Evolutionary conservation across 2,797 vertebrate species (phyloP), one percentile per base, ranked within the genome.

Genomic region (Tauraco hartlaubi): DNA sequence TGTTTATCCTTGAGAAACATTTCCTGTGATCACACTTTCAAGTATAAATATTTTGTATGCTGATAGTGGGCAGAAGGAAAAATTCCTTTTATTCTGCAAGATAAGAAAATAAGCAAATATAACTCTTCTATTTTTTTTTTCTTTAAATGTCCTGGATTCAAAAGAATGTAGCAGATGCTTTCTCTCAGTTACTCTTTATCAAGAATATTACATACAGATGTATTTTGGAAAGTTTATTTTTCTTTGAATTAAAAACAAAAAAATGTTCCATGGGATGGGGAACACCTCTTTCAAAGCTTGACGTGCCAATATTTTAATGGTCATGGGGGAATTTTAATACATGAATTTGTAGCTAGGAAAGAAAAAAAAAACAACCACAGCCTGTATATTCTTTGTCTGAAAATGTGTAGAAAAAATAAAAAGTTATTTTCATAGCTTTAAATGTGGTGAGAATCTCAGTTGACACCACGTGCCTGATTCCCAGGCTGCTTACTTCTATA

Each of bases 161-260:
- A 95, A 94, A 88, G 59, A 93, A 89, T 59, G 67, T 20, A 94
- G 31, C 92, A 97, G 89, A 97, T 95, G 89, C 62, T 95, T 94
- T 96, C 49, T 81, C 41, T 96, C 95, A 86, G 56, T 96, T 96
- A 51, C 81, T 94, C 87, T 94, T 96, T 95, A 92, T 90, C 74
- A 80, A 83, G 61, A 91, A 92, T 93, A 96, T 95, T 94, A 59
- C 79, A 94, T 76, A 73, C 92, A 96, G 95, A 95, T 95, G 91
- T 89, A 44, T 85, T 90, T 88, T 41, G 28, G 74, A 91, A 96
- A 82, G 76, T 94, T 95, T 95, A 69, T 95, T 97, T 95, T 95
- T 93, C 71, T 92, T 94, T 76, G 52, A 93, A 71, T 91, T 72
- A 31, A 90, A 93, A 76, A 9, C 9, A 75, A 85, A 69, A 61